Evolutionary conservation across 2,888 invertebrate species (phyloP).

Genomic region (Hydropsyche betteni): DNA sequence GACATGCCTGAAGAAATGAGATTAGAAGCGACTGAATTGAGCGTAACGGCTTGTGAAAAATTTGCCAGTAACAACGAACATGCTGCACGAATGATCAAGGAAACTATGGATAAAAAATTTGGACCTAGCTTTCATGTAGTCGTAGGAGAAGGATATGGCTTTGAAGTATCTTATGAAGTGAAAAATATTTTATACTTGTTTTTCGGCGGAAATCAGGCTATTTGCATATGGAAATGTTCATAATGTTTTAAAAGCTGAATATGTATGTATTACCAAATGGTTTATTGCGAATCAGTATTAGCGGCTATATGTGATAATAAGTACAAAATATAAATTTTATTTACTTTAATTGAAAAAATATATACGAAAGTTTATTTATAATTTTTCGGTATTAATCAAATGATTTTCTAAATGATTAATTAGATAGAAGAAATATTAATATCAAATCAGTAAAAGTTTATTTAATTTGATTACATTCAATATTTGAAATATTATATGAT

Average conservation of each 20-base stretch:
- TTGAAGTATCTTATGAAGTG: slow-evolving; percentile 91
- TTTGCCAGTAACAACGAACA: slow-evolving; percentile 85
- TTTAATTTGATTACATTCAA: too few relatives aligned
- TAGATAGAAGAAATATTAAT: too few relatives aligned
- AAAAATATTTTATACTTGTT: slow-evolving; percentile 88
- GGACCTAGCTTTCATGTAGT: slow-evolving; percentile 96
- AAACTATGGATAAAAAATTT: slow-evolving; percentile 94
- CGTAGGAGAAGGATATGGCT: slow-evolving; percentile 94
- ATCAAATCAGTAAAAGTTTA: too few relatives aligned
- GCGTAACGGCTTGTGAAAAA: slow-evolving; percentile 94
- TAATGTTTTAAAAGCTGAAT: slow-evolving; percentile 54
- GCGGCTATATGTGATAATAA: too few relatives aligned
- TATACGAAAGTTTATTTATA: too few relatives aligned
- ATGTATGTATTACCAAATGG: too few relatives aligned
- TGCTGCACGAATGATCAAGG: slow-evolving; percentile 94
- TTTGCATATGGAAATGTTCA: slow-evolving; percentile 90
- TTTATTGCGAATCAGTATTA: too few relatives aligned
- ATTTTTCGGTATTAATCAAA: too few relatives aligned
- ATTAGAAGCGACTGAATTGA: slow-evolving; percentile 87
- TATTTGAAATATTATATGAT: too few relatives aligned
- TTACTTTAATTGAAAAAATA: too few relatives aligned
- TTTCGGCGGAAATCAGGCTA: slow-evolving; percentile 90
- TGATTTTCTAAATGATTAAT: too few relatives aligned
- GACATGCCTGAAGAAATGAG: slow-evolving; percentile 96
- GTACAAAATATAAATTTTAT: too few relatives aligned